A percentile compares a stretch with the other conserved stretches of the same genome.
Conservation (phyloP, 2,113 vertebrate genomes). For the Galemys pyrenaicus region DNA sequence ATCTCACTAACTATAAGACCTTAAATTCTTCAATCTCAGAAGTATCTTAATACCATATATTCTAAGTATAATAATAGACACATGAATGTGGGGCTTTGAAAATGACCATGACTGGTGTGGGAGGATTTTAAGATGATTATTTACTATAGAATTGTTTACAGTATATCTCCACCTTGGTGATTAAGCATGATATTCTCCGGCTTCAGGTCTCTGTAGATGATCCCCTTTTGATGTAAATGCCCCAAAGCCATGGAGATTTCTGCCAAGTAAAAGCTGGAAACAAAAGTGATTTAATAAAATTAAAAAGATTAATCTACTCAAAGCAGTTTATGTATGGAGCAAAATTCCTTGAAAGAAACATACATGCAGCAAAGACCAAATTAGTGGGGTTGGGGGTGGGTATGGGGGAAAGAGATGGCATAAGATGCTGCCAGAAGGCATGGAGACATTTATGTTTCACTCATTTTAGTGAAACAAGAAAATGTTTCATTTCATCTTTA, state of each 20-base stretch:
- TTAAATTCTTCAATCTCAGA: constrained; percentile 46
- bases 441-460: constrained; percentile 55
- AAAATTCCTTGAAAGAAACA: constrained; percentile 80
- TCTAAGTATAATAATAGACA: constrained; percentile 26
- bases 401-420: constrained; percentile 38
- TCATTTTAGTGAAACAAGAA: constrained; percentile 57
- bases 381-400: constrained; percentile 27
- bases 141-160: constrained; percentile 74
- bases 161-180: constrained; percentile 91
- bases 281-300: constrained; percentile 79
- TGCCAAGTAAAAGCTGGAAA: constrained; percentile 98
- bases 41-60: constrained; percentile 41
- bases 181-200: constrained; percentile 99
- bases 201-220: constrained; percentile 99
- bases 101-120: constrained; percentile 68
- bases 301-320: constrained; percentile 69
- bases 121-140: constrained; percentile 68
- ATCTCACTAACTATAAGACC: constrained; percentile 32
- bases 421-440: constrained; percentile 58
- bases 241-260: constrained; percentile 99
- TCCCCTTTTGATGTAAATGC: constrained; percentile 99
- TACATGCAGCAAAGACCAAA: constrained; percentile 73
- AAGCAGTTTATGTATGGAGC: constrained; percentile 71
- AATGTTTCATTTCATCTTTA: constrained; percentile 62
- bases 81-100: constrained; percentile 47